Conservation (phyloP, 2,113 vertebrate genomes). For the Tragelaphus imberbis region DNA sequence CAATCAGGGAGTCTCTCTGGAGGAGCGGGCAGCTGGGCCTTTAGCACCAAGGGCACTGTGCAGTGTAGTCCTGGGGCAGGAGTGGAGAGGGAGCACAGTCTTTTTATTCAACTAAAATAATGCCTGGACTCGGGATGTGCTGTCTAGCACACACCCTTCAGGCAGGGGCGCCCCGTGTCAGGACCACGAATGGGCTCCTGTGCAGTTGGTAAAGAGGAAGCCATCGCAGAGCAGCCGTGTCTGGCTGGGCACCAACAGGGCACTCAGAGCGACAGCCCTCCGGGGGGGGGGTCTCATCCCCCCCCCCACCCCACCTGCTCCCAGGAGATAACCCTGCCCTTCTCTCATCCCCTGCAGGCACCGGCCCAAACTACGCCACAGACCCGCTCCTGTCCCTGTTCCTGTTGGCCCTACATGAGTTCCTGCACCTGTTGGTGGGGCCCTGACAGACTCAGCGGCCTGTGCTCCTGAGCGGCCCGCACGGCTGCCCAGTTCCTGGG, state of each 20-base stretch:
- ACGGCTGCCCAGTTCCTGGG: conserved; percentile 40
- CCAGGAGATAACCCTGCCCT: neutral
- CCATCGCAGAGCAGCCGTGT: accelerated
- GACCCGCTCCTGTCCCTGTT: conserved; percentile 84
- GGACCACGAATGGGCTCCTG: neutral
- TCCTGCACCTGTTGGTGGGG: conserved; percentile 86
- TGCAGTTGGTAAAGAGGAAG: neutral
- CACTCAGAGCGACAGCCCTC: neutral
- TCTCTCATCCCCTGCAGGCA: conserved; percentile 79
- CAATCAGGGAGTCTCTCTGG: neutral
- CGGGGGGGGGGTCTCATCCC: accelerated
- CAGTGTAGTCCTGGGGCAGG: no score
- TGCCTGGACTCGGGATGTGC: neutral
- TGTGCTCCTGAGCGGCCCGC: conserved; percentile 55
- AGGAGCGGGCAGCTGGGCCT: neutral
- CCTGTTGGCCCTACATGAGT: conserved; percentile 87
- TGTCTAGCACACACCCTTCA: neutral
- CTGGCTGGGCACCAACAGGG: neutral
- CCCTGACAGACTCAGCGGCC: conserved; percentile 81
- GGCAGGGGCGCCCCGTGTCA: neutral
- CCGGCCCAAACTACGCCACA: conserved; percentile 79
- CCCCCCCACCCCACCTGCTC: neutral
- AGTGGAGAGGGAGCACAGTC: neutral
- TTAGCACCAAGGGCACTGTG: neutral
- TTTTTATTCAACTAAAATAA: neutral